phyloP scores from a whole-genome alignment of 2,113 vertebrate species.

The Danio rerio region GRCz12tu NC_133189.1:37837501-37838000 shows the following conservation, averaged over 20 bases:
- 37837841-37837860: constrained; percentile 22
- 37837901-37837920: background rate
- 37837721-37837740: constrained; percentile 9
- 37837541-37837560: constrained; percentile 55
- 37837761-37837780: constrained; percentile 30
- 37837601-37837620: constrained; percentile 31
- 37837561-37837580: constrained; percentile 51
- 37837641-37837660: constrained; percentile 72
- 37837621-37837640: constrained; percentile 65
- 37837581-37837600: constrained; percentile 61
- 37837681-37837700: constrained; percentile 76
- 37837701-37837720: constrained; percentile 36
- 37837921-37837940: background rate
- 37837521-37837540: constrained; percentile 64
- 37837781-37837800: background rate
- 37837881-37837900: constrained; percentile 12
- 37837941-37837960: constrained; percentile 57
- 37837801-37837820: constrained; percentile 34
- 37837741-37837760: background rate
- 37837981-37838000: constrained; percentile 24
- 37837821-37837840: constrained; percentile 23
- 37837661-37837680: constrained; percentile 68
- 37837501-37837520: constrained; percentile 55
- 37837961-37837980: constrained; percentile 49
- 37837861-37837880: background rate